Evolutionary conservation across 2,797 vertebrate genomes (phyloP).

Genomic region (Megaceryle alcyon): DNA sequence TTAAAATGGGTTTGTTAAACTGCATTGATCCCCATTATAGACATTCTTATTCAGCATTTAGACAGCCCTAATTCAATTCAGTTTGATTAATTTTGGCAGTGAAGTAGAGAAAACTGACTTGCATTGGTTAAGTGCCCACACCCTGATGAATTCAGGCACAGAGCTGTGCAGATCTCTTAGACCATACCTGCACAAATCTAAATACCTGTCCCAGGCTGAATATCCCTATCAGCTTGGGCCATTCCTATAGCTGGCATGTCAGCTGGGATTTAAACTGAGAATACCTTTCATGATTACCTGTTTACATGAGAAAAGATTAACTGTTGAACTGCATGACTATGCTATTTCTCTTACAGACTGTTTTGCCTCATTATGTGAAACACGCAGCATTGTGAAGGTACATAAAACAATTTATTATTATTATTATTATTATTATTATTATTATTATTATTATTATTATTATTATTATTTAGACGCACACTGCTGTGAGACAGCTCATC

Average conservation of each 20-base stretch:
- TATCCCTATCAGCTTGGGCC: not conserved
- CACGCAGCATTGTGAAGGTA: not conserved
- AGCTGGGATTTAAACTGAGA: not conserved
- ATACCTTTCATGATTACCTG: not conserved
- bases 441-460: not conserved
- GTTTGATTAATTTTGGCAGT: not conserved
- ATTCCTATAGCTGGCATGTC: not conserved
- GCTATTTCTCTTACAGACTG: not conserved
- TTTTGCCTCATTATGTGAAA: not conserved
- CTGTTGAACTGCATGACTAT: not conserved
- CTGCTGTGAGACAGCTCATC: not conserved
- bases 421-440: not conserved
- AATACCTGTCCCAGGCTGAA: not conserved
- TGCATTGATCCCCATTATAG: not conserved
- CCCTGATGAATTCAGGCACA: not conserved
- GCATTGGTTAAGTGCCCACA: not conserved
- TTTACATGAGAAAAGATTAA: not conserved
- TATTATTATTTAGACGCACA: not conserved
- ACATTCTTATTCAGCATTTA: slow-evolving; percentile 8
- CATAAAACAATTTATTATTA: not conserved
- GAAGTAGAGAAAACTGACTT: not conserved
- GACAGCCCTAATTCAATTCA: not conserved
- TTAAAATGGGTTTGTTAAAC: slow-evolving; percentile 24
- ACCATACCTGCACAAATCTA: not conserved
- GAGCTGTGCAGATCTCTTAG: not conserved